A percentile compares a stretch with the other conserved stretches of the same genome.
These are phyloP conservation scores for Trachelus tabidus DNA, from an alignment of 2,888 invertebrate species.

Conservation along the genomic window DNA sequence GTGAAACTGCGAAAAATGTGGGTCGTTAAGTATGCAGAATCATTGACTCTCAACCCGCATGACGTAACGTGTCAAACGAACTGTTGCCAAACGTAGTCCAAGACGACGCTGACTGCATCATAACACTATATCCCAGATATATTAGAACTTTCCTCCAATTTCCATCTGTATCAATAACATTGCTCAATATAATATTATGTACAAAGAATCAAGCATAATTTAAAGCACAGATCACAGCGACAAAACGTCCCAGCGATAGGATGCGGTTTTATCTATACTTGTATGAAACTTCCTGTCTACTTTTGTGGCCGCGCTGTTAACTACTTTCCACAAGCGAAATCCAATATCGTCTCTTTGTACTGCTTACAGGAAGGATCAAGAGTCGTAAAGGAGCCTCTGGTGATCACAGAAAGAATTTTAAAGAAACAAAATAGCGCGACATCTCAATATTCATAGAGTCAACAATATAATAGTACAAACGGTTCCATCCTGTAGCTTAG, in stretches of 20 bases:
- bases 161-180: not conserved
- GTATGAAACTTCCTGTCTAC: not conserved
- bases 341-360: not conserved
- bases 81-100: not conserved
- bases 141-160: not conserved
- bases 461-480: not conserved
- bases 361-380: not conserved
- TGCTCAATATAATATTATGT: not conserved
- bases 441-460: not conserved
- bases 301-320: not conserved
- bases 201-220: not conserved
- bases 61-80: not conserved
- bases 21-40: not conserved
- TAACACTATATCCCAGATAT: not conserved
- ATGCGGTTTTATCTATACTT: not conserved
- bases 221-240: not conserved
- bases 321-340: not conserved
- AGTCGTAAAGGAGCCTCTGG: not conserved
- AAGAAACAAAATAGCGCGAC: not conserved
- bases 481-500: not conserved
- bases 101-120: not conserved
- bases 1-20: not conserved
- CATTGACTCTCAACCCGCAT: not conserved
- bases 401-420: not conserved
- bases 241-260: not conserved